Evolutionary conservation across 2,888 invertebrate species (phyloP).

Genomic region (Drosophila buzzatii): DNA sequence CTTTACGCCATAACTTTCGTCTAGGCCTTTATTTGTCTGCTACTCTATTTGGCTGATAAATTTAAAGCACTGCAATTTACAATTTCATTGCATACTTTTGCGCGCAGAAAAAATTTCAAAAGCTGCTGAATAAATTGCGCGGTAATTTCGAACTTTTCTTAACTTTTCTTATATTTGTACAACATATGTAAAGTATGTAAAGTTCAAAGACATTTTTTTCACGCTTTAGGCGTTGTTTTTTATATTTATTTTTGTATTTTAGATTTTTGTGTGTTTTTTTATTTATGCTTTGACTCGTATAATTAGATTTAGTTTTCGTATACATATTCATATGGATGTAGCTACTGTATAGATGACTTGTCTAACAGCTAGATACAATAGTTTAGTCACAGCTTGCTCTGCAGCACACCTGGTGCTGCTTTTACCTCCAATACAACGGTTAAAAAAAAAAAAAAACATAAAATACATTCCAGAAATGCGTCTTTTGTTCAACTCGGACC

Average conservation of each 20-base stretch:
- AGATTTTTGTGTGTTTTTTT: slow-evolving; percentile 1
- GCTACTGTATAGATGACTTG: slow-evolving; percentile 30
- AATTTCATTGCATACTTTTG: slow-evolving; percentile 12
- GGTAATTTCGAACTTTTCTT: not conserved
- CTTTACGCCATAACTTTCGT: no score
- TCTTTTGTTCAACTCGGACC: slow-evolving; percentile 42
- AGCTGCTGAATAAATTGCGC: not conserved
- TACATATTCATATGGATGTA: slow-evolving; percentile 39
- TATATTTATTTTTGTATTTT: slow-evolving; percentile 1
- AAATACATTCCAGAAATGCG: slow-evolving; percentile 47
- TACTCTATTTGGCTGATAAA: not conserved
- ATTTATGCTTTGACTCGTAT: slow-evolving; percentile 10
- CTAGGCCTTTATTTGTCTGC: not conserved
- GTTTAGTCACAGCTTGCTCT: slow-evolving; percentile 74
- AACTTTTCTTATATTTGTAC: no score
- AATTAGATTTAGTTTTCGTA: slow-evolving; percentile 34
- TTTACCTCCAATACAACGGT: slow-evolving; percentile 66
- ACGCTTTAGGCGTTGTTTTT: slow-evolving; percentile 11
- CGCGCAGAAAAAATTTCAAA: not conserved
- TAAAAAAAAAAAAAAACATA: slow-evolving; percentile 17
- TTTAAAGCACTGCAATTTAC: not conserved
- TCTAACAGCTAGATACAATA: slow-evolving; percentile 46
- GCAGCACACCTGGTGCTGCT: slow-evolving; percentile 61
- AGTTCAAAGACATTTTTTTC: not conserved
- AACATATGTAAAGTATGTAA: no score